A percentile compares a stretch with the other conserved stretches of the same genome.
Conservation (phyloP, 2,888 invertebrate genomes). For the Lapara coniferarum region DNA sequence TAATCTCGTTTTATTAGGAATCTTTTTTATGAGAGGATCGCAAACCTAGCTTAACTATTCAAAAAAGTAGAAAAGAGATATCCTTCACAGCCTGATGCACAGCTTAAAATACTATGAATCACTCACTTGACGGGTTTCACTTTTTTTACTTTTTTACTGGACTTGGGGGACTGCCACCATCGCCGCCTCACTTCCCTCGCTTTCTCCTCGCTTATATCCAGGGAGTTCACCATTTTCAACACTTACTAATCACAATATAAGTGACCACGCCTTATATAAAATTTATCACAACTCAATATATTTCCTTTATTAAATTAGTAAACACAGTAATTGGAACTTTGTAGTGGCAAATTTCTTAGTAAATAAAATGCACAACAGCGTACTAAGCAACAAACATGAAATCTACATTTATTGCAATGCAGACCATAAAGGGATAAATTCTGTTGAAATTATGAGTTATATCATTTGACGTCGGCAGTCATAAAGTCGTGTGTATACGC, state of each 20-base stretch:
- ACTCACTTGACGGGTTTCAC: slow-evolving; percentile 52
- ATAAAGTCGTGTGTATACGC: background rate
- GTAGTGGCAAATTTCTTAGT: too few relatives aligned
- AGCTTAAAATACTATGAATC: background rate
- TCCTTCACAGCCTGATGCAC: background rate
- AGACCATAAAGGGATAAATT: background rate
- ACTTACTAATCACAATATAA: background rate
- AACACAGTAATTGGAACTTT: too few relatives aligned
- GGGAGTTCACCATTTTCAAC: slow-evolving; percentile 49
- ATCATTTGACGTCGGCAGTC: background rate
- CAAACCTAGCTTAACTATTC: too few relatives aligned
- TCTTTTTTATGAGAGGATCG: too few relatives aligned
- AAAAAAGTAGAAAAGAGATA: background rate
- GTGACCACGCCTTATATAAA: slow-evolving; percentile 12
- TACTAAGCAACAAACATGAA: too few relatives aligned
- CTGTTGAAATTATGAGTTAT: background rate
- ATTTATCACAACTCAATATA: background rate
- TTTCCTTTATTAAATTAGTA: background rate
- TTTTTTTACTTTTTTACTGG: slow-evolving; percentile 54
- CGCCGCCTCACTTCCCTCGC: slow-evolving; percentile 61
- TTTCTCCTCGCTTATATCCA: slow-evolving; percentile 57
- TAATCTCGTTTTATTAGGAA: too few relatives aligned
- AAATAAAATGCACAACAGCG: too few relatives aligned
- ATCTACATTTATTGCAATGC: background rate
- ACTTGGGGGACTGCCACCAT: slow-evolving; percentile 72